Evolutionary conservation across 2,888 invertebrate genomes (phyloP), one percentile per base, ranked within the genome.

Genomic region (Dynastes hyllus): DNA sequence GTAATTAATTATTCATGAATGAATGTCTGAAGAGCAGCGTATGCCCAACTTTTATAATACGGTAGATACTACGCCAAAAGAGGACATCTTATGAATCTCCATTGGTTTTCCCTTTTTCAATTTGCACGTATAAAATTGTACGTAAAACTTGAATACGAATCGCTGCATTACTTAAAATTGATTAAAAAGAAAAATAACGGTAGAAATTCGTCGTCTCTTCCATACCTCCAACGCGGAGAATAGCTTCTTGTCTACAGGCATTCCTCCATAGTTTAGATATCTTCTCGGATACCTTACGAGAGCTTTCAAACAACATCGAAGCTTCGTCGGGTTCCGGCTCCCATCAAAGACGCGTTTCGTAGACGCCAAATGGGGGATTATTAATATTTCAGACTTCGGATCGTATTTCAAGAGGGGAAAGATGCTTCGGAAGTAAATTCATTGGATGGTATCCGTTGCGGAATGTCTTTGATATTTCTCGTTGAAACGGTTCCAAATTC

Each of bases 331-430:
- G 27, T 16, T 45, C n/a, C 1, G 27, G 0, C 45, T 2, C 13
- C 16, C 3, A 37, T 66, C 67, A 67, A 67, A 67, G 67, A 40
- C 67, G 67, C 37, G 13, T 45, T n/a, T 67, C 45, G 45, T 9
- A 67, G 2, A 45, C 67, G 45, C 16, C n/a, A 16, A 16, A 67
- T 45, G 37, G 16, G 37, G 45, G 6, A 40, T 22, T 45, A 67
- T 67, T 65, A 67, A 67, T 67, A 67, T 16, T 45, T 45, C 45
- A 37, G 32, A n/a, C 29, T 37, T 65, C 29, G 29, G 65, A n/a
- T 37, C 65, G 53, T 55, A 27, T 32, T 32, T 32, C 32, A 32
- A 32, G 32, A 32, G 6, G 22, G 61, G 61, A 3, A 9, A 29
- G 22, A 61, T 16, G 27, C 61, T 27, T 61, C 61, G 27, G 61